These are phyloP conservation scores for Labrus mixtus DNA, from an alignment of 2,113 vertebrate species.

Conservation along the genomic window DNA sequence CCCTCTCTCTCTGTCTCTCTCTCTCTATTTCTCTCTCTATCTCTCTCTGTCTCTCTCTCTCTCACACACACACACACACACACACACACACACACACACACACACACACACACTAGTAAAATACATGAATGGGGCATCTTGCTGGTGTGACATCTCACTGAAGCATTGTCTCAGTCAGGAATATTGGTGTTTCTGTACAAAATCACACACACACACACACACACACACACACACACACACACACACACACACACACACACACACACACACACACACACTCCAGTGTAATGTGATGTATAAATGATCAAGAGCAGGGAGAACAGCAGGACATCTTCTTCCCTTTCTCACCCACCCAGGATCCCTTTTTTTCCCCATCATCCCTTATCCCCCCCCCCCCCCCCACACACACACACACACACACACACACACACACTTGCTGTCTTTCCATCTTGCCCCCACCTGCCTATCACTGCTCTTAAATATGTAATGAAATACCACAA, in stretches of 20 bases:
- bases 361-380: slow-evolving; percentile 17
- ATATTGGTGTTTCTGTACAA: slow-evolving; percentile 24
- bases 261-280: background rate
- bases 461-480: slow-evolving; percentile 63
- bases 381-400: background rate
- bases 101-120: slow-evolving; percentile 38
- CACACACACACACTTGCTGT: background rate
- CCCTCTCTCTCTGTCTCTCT: slow-evolving; percentile 24
- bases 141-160: slow-evolving; percentile 63
- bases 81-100: slow-evolving; percentile 27
- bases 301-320: slow-evolving; percentile 73
- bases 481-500: slow-evolving; percentile 67
- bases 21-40: slow-evolving; percentile 12
- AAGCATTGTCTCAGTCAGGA: slow-evolving; percentile 52
- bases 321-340: slow-evolving; percentile 68
- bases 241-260: too few species aligned
- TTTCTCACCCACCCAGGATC: slow-evolving; percentile 51
- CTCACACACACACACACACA: slow-evolving; percentile 25
- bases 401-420: background rate
- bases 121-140: slow-evolving; percentile 49
- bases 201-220: slow-evolving; percentile 7
- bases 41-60: background rate
- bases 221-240: background rate
- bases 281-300: slow-evolving; percentile 74
- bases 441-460: slow-evolving; percentile 45